Percentiles rank a stretch among this genome's conserved stretches.
phyloP scores from a whole-genome alignment of 2,888 invertebrate genomes.

The Catocala fraxini region DNA sequence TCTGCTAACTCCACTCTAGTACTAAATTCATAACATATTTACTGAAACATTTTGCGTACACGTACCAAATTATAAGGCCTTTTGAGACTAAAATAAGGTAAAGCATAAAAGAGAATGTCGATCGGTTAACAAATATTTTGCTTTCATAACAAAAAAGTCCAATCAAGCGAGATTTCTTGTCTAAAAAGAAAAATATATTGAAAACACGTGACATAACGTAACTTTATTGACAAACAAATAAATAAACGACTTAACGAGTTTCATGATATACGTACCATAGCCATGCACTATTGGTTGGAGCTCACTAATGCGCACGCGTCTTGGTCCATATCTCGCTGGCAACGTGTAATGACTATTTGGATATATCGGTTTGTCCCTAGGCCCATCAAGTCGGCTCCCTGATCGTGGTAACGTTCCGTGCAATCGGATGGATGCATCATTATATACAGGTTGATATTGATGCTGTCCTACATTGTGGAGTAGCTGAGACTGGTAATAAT shows the following conservation, averaged over 20 bases:
- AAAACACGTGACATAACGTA: no score
- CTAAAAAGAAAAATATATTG: no score
- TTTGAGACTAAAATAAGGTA: no score
- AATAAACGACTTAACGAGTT: neutral
- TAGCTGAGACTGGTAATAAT: constrained; percentile 53
- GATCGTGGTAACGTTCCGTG: constrained; percentile 72
- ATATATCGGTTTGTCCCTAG: constrained; percentile 52
- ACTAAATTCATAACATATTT: constrained; percentile 13
- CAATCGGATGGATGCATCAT: constrained; percentile 61
- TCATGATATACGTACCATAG: constrained; percentile 72
- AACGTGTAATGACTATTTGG: constrained; percentile 70
- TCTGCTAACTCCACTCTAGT: constrained; percentile 53
- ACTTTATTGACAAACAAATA: no score
- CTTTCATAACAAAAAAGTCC: no score
- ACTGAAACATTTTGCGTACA: no score
- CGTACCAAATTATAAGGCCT: no score
- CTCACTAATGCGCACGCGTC: constrained; percentile 82
- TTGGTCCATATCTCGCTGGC: constrained; percentile 69
- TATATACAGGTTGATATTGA: constrained; percentile 66
- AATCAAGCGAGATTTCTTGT: no score
- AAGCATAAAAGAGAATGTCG: no score
- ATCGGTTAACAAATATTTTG: no score
- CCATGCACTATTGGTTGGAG: constrained; percentile 75
- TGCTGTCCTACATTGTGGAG: constrained; percentile 41
- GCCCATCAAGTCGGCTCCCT: constrained; percentile 53